Conservation (phyloP, 2,888 invertebrate species). For the Drosophila vallismaia region DNA sequence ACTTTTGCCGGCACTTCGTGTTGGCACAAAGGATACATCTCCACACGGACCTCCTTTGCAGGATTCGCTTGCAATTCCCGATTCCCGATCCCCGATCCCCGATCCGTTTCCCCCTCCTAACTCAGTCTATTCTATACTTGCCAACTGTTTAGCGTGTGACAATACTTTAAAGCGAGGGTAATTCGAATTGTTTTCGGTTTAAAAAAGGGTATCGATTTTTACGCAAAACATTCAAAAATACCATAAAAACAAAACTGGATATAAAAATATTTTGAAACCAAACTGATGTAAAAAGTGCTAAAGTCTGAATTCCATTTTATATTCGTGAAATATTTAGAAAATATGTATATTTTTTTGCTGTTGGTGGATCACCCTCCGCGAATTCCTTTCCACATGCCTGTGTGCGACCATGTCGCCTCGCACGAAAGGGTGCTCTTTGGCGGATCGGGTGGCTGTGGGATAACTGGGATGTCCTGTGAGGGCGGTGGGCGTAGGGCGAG, state of each 20-base stretch:
- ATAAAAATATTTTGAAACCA: not conserved
- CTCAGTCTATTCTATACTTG: conserved; percentile 58
- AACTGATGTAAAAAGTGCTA: not conserved
- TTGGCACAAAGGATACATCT: conserved; percentile 56
- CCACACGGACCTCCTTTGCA: conserved; percentile 1
- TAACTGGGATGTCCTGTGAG: conserved; percentile 2
- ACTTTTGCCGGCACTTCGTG: conserved; percentile 60
- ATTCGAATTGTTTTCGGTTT: conserved; percentile 1
- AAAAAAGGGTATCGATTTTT: too few relatives aligned
- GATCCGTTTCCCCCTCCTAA: conserved; percentile 26
- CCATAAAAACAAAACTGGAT: not conserved
- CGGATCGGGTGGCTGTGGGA: conserved; percentile 21
- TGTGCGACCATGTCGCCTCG: conserved; percentile 23
- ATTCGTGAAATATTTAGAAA: conserved; percentile 1
- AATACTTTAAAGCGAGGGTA: conserved; percentile 36
- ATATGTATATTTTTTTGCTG: not conserved
- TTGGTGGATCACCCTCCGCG: conserved; percentile 44
- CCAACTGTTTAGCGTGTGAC: conserved; percentile 70
- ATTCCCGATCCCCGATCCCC: not conserved
- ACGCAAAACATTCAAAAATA: not conserved
- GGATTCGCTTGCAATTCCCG: not conserved
- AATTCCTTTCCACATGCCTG: conserved; percentile 17
- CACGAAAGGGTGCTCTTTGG: conserved; percentile 9
- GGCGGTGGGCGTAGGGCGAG: conserved; percentile 2
- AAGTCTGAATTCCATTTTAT: not conserved